Evolutionary conservation across 2,113 vertebrate species (phyloP).

Genomic region (Pterophyllum scalare): DNA sequence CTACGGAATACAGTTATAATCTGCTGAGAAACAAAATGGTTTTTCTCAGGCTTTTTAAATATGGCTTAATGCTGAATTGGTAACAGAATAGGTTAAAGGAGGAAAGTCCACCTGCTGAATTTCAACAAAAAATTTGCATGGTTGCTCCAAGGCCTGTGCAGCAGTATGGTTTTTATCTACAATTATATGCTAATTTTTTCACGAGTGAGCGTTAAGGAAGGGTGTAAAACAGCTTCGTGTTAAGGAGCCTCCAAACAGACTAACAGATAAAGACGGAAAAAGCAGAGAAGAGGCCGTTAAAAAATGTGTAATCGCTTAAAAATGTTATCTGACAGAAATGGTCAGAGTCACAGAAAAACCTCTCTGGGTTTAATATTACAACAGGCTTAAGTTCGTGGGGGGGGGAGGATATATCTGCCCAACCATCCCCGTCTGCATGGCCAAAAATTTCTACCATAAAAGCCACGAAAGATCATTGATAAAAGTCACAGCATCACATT

Average conservation of each 20-base stretch:
- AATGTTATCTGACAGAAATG: not conserved
- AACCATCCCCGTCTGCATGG: not conserved
- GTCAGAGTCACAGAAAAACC: not conserved
- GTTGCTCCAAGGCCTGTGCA: too few species aligned
- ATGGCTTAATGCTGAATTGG: too few species aligned
- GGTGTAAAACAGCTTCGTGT: not conserved
- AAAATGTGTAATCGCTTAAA: rapidly evolving
- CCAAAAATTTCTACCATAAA: not conserved
- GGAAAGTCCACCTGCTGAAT: too few species aligned
- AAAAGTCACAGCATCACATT: not conserved
- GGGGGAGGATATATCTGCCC: rapidly evolving
- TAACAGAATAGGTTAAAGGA: too few species aligned
- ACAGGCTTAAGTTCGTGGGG: not conserved
- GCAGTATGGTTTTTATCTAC: too few species aligned
- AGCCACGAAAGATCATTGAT: too few species aligned
- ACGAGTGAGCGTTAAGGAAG: not conserved
- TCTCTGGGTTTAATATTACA: not conserved
- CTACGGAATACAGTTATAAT: too few species aligned
- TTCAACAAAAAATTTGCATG: too few species aligned
- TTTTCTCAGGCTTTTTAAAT: too few species aligned
- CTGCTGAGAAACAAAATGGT: too few species aligned
- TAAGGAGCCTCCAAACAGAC: not conserved
- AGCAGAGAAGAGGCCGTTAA: not conserved
- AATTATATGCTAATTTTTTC: not conserved
- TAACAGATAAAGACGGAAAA: not conserved